These are phyloP conservation scores for Oxystoma pomonae DNA, from an alignment of 2,888 invertebrate genomes.

Conservation along the genomic window DNA sequence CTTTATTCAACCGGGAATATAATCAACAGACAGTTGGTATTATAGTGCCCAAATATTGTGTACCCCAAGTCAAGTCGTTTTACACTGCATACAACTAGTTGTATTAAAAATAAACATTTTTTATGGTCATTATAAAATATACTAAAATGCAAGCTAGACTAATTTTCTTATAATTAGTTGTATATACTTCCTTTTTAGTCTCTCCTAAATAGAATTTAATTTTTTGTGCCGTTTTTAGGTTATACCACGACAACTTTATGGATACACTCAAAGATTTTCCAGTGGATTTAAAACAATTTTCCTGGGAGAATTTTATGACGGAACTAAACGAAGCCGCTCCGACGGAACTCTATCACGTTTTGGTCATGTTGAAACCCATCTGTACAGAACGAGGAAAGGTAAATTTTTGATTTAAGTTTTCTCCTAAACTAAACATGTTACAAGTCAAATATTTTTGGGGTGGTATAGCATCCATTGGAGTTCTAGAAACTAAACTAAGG, in stretches of 20 bases:
- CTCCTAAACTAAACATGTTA: background rate
- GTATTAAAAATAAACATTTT: too few relatives aligned
- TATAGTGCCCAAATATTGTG: too few relatives aligned
- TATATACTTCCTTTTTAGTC: too few relatives aligned
- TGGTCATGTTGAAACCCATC: conserved; percentile 51
- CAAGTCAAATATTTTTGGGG: background rate
- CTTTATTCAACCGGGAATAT: too few relatives aligned
- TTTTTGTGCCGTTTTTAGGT: too few relatives aligned
- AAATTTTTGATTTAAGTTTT: background rate
- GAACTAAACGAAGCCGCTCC: conserved; percentile 48
- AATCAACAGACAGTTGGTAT: too few relatives aligned
- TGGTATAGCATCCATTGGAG: background rate
- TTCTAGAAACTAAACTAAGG: background rate
- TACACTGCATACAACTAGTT: too few relatives aligned
- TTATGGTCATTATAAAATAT: too few relatives aligned
- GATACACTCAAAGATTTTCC: conserved; percentile 44
- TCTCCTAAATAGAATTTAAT: too few relatives aligned
- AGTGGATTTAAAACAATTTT: conserved; percentile 41
- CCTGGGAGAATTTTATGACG: conserved; percentile 45
- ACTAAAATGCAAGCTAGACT: too few relatives aligned
- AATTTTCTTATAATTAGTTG: too few relatives aligned
- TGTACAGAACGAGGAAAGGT: conserved; percentile 47
- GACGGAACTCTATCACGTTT: conserved; percentile 48
- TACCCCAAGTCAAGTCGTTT: too few relatives aligned
- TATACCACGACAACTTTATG: conserved; percentile 53